Evolutionary conservation across 2,888 invertebrate species (phyloP).

Genomic region (Brachyopa scutellaris): DNA sequence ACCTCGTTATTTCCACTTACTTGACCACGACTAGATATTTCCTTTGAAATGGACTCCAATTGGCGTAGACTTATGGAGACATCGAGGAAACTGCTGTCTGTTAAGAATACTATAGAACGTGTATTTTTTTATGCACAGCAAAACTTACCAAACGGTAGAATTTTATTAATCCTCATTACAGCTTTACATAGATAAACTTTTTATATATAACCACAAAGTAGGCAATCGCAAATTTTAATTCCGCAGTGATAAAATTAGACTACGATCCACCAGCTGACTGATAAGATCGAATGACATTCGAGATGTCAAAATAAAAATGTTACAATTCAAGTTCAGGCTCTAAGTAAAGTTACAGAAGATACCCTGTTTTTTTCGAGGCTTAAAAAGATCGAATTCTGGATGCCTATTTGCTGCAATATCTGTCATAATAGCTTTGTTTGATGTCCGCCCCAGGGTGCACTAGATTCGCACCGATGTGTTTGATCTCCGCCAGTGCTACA

Average conservation of each 20-base stretch:
- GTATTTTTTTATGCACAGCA: neutral
- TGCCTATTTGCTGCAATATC: too few relatives aligned
- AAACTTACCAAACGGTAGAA: conserved; percentile 76
- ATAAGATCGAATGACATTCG: conserved; percentile 34
- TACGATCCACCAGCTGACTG: neutral
- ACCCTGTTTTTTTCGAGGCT: too few relatives aligned
- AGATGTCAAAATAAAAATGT: neutral
- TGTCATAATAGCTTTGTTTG: too few relatives aligned
- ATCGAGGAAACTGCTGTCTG: conserved; percentile 74
- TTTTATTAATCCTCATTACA: conserved; percentile 76
- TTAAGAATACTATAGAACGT: neutral
- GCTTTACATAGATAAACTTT: neutral
- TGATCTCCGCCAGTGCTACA: too few relatives aligned
- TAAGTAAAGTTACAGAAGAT: too few relatives aligned
- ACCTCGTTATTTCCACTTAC: conserved; percentile 83
- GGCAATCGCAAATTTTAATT: neutral
- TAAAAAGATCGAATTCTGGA: too few relatives aligned
- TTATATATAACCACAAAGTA: neutral
- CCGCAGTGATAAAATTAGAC: neutral
- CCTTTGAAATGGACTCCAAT: conserved; percentile 83
- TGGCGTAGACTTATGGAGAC: conserved; percentile 84
- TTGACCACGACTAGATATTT: conserved; percentile 79
- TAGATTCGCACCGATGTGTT: too few relatives aligned
- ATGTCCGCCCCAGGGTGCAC: too few relatives aligned
- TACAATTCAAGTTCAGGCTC: too few relatives aligned